Evolutionary conservation across 1,140 invertebrate species (phyloP), one percentile per base, ranked within the genome.

Genomic region (Euborellia annulipes): DNA sequence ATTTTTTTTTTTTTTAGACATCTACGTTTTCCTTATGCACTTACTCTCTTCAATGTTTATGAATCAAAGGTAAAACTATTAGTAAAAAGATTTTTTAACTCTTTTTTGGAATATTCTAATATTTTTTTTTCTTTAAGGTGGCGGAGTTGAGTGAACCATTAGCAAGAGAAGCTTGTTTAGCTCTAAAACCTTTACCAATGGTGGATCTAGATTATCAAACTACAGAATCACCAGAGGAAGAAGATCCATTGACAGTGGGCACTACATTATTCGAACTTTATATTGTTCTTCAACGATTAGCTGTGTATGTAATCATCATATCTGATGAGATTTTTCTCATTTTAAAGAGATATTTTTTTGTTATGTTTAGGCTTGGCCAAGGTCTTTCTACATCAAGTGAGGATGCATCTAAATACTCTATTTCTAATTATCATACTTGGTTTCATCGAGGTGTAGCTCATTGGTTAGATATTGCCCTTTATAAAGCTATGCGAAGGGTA

Each of bases 201-300:
- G 23, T 6, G 4, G 23, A 27, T 27, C 23, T 6, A 27, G 23
- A 27, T 11, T 6, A 2, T 36, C 32, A 30, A 44, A 47, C 23
- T 4, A 27, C 23, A 6, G 23, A 27, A 1, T 61, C 66, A 0
- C 59, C 65, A 11, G 66, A 76, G 3, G 62, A 64, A 0, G 65
- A 66, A 9, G 71, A 78, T 52, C 73, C 78, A n/a, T 54, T 83
- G 21, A 65, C 71, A 19, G 76, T 87, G 66, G 88, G 88, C 2
- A 91, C 86, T 3, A 79, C 79, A 0, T 63, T 94, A 44, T 94
- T 94, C 65, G 89, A 94, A 64, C 65, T 94, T 1, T 95, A 95
- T 63, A 68, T 94, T 41, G 75, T 80, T 9, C 64, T 95, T 14
- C 86, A 93, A 61, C 76, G 87, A 62, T 93, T 91, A 66, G 69